A percentile compares a stretch with the other conserved stretches of the same genome.
These are phyloP conservation scores for Lutraria lutraria DNA, from an alignment of 2,888 invertebrate genomes.

Conservation along the genomic window DNA sequence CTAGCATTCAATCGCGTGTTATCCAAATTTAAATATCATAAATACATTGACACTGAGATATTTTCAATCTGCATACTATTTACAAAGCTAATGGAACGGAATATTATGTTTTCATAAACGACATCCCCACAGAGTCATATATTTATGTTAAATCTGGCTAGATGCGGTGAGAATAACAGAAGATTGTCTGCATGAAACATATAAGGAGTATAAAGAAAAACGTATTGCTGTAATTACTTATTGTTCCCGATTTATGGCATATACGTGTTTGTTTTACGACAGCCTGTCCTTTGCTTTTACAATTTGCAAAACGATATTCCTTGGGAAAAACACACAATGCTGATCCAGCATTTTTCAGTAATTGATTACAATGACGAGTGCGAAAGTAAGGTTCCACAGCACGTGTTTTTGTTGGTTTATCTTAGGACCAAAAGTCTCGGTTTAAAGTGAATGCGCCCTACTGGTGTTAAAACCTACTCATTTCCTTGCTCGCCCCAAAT, in stretches of 20 bases:
- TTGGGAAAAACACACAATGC: no score
- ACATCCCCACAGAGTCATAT: neutral
- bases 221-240: neutral
- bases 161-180: neutral
- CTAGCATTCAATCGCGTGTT: neutral
- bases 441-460: no score
- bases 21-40: neutral
- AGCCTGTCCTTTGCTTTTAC: neutral
- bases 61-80: conserved; percentile 25
- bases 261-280: neutral
- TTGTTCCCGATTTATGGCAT: neutral
- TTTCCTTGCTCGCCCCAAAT: no score
- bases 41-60: neutral
- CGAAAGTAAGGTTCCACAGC: no score
- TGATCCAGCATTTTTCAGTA: no score
- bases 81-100: conserved; percentile 13
- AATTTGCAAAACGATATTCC: no score
- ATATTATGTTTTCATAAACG: conserved; percentile 18
- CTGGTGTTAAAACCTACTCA: no score
- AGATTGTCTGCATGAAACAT: neutral
- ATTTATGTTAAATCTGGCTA: neutral
- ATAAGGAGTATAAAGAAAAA: neutral
- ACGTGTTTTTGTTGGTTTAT: no score
- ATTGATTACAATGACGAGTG: no score
- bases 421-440: no score